Percentiles rank a stretch among this genome's conserved stretches.
These are phyloP conservation scores for Colius striatus DNA, from an alignment of 2,113 vertebrate species.

Conservation along the genomic window DNA sequence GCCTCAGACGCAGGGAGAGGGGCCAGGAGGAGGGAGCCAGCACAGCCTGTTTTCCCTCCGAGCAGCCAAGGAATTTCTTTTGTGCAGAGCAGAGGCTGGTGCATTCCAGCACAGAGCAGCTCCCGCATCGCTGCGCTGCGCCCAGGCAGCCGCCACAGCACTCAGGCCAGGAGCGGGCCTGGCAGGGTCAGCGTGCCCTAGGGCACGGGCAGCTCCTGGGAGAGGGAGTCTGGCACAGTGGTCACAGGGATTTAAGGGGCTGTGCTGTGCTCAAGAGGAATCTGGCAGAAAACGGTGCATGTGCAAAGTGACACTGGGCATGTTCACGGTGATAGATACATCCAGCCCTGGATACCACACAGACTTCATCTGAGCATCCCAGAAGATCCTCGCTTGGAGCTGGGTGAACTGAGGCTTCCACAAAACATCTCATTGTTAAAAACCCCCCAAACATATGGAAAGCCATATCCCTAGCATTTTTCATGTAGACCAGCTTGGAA, in stretches of 20 bases:
- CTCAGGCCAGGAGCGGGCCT: background rate
- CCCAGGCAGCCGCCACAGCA: fast-evolving
- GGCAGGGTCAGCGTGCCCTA: fast-evolving
- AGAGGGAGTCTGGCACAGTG: background rate
- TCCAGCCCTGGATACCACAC: background rate
- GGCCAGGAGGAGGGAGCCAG: slow-evolving; percentile 33
- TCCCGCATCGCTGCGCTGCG: fast-evolving
- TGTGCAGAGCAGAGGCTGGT: background rate
- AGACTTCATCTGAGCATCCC: background rate
- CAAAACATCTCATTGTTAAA: background rate
- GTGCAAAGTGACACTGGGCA: background rate
- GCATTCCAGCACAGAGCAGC: background rate
- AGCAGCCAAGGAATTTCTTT: slow-evolving; percentile 11
- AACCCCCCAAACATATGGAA: background rate
- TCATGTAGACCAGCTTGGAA: background rate
- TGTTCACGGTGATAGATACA: fast-evolving
- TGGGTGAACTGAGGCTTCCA: background rate
- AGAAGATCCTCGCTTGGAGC: background rate
- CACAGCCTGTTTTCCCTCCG: slow-evolving; percentile 6
- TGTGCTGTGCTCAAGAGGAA: background rate
- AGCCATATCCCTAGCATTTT: background rate
- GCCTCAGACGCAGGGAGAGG: background rate
- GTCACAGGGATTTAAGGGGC: background rate
- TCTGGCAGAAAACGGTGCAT: background rate
- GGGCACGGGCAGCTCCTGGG: background rate